Percentiles rank a stretch among this genome's conserved stretches.
Conservation (phyloP, 2,797 vertebrate genomes). For the Menidia menidia region DNA sequence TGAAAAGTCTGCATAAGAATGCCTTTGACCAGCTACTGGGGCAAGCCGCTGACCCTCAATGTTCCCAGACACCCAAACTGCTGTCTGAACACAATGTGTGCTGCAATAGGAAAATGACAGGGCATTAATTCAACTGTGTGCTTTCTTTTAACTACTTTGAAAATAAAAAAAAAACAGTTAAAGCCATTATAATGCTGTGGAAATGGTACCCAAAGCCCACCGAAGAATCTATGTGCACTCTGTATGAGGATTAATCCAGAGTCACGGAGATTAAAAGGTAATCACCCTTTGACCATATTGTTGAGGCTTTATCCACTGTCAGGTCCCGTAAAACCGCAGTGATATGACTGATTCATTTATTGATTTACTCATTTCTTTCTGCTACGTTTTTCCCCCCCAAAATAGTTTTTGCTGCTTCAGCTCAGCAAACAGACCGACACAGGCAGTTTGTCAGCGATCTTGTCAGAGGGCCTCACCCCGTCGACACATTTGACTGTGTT, state of each 20-base stretch:
- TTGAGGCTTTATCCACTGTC: constrained; percentile 48
- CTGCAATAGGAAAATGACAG: constrained; percentile 64
- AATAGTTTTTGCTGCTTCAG: too few species aligned
- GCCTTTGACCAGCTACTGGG: constrained; percentile 19
- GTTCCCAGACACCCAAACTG: constrained; percentile 27
- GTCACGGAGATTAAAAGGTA: constrained; percentile 67
- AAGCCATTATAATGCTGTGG: constrained; percentile 51
- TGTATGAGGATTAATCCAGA: constrained; percentile 61
- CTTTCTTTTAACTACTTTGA: constrained; percentile 58
- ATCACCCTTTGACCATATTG: constrained; percentile 56
- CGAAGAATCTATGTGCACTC: constrained; percentile 45
- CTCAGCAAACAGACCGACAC: too few species aligned
- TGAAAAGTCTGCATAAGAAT: constrained; percentile 16
- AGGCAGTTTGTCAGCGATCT: neutral
- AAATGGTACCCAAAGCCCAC: constrained; percentile 56
- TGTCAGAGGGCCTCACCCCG: constrained; percentile 30
- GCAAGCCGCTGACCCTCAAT: constrained; percentile 36
- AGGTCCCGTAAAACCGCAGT: constrained; percentile 27
- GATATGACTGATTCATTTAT: constrained; percentile 19
- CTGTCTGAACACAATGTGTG: constrained; percentile 14
- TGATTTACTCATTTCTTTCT: neutral
- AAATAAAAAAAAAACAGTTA: constrained; percentile 54
- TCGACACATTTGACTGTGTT: constrained; percentile 55
- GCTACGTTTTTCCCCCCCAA: neutral
- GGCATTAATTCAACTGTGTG: constrained; percentile 67